Evolutionary conservation across 1,140 invertebrate species (phyloP).

Genomic region (Brachystomella parvula): DNA sequence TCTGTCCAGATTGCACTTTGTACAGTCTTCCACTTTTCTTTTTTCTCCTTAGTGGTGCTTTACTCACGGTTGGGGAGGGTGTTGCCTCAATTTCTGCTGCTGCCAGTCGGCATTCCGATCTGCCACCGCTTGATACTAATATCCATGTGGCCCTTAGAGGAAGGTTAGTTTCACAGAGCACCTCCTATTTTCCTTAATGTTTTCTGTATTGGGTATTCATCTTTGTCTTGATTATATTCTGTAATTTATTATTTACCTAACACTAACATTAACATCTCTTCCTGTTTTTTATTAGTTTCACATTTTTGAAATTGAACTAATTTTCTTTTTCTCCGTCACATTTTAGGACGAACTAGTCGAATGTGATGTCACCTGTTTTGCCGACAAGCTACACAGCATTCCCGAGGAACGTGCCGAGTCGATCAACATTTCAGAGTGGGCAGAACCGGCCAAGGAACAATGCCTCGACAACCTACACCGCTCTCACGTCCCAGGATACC

Average conservation of each 20-base stretch:
- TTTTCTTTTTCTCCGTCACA: too few species aligned
- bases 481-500: conserved; percentile 54
- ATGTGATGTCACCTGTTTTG: conserved; percentile 9
- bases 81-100: conserved; percentile 77
- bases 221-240: too few species aligned
- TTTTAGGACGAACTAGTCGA: conserved; percentile 26
- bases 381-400: conserved; percentile 28
- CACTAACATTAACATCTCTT: too few species aligned
- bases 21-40: conserved; percentile 10
- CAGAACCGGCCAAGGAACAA: conserved; percentile 45
- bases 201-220: too few species aligned
- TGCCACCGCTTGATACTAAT: conserved; percentile 40
- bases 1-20: too few species aligned
- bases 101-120: conserved; percentile 43
- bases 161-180: conserved; percentile 24
- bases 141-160: conserved; percentile 30
- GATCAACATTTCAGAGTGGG: conserved; percentile 91
- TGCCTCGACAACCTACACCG: conserved; percentile 30
- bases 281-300: too few species aligned
- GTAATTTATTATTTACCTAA: too few species aligned
- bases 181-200: too few species aligned
- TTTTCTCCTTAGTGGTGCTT: conserved; percentile 28
- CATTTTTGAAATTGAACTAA: too few species aligned
- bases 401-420: conserved; percentile 36
- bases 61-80: conserved; percentile 36